Conservation (phyloP, 2,113 vertebrate species). For the Lontra canadensis region DNA sequence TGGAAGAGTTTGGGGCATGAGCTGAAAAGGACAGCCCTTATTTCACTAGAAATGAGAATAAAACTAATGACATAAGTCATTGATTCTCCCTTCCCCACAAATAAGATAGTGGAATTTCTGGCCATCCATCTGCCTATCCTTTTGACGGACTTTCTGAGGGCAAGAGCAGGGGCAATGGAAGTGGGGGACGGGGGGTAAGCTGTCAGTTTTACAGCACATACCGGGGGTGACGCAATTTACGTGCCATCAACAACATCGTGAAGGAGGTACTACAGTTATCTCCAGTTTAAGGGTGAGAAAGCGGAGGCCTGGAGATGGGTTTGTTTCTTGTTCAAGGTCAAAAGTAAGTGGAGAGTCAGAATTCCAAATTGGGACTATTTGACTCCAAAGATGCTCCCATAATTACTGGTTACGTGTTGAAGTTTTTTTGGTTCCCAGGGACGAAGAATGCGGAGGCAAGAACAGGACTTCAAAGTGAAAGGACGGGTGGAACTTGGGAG, state of each 20-base stretch:
- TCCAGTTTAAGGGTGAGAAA: background rate
- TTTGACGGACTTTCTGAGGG: background rate
- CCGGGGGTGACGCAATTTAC: background rate
- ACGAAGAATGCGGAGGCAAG: background rate
- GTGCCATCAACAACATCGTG: background rate
- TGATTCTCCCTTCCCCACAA: background rate
- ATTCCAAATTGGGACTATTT: background rate
- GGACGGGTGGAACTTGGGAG: background rate
- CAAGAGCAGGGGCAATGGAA: background rate
- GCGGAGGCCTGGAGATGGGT: background rate
- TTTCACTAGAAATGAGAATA: slow-evolving; percentile 42
- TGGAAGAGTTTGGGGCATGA: background rate
- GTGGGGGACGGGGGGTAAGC: background rate
- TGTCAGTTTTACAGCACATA: background rate
- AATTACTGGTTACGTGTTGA: background rate
- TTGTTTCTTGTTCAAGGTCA: background rate
- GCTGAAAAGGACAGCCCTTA: background rate
- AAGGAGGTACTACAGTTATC: background rate
- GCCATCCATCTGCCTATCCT: background rate
- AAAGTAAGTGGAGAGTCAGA: background rate
- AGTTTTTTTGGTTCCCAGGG: background rate
- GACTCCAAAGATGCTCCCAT: background rate
- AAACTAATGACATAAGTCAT: background rate
- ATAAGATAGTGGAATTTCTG: background rate
- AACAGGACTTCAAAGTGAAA: background rate